These are phyloP conservation scores for Drosophila ochracea DNA, from an alignment of 2,888 invertebrate genomes.

Conservation along the genomic window DNA sequence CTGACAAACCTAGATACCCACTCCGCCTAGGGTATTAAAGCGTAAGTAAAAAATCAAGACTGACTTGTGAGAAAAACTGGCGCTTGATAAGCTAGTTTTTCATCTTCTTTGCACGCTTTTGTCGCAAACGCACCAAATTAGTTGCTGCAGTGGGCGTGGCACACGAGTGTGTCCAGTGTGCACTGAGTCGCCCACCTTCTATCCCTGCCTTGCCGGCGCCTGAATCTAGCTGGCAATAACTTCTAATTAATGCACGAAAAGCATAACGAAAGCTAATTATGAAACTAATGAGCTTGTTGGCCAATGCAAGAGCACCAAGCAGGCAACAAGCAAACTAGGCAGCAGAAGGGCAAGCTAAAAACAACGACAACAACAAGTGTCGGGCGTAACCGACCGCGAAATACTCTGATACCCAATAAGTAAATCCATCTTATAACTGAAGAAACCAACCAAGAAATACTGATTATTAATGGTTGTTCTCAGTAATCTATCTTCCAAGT, in stretches of 20 bases:
- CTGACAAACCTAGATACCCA: too few species aligned
- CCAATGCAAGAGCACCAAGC: conserved; percentile 61
- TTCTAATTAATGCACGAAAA: conserved; percentile 81
- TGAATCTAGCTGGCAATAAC: conserved; percentile 70
- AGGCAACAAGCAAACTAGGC: conserved; percentile 24
- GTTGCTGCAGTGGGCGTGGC: conserved; percentile 45
- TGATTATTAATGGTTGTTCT: accelerated
- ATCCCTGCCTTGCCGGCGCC: conserved; percentile 55
- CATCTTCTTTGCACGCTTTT: conserved; percentile 9
- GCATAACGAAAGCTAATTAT: conserved; percentile 82
- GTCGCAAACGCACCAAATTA: conserved; percentile 29
- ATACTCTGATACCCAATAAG: not conserved
- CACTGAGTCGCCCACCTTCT: conserved; percentile 47
- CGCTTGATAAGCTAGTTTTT: conserved; percentile 59
- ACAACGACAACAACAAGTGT: conserved; percentile 9
- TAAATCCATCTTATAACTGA: not conserved
- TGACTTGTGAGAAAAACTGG: conserved; percentile 34
- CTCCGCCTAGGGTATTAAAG: not conserved
- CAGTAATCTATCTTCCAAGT: not conserved
- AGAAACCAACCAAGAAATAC: not conserved
- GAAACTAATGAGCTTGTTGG: conserved; percentile 80
- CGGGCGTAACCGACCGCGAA: not conserved
- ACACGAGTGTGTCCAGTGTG: conserved; percentile 36
- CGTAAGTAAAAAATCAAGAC: conserved; percentile 23
- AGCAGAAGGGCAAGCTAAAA: conserved; percentile 21